Percentiles rank a stretch among this genome's conserved stretches.
Evolutionary conservation across 2,888 invertebrate genomes (phyloP).

Genomic region (Ennomos erosarius): DNA sequence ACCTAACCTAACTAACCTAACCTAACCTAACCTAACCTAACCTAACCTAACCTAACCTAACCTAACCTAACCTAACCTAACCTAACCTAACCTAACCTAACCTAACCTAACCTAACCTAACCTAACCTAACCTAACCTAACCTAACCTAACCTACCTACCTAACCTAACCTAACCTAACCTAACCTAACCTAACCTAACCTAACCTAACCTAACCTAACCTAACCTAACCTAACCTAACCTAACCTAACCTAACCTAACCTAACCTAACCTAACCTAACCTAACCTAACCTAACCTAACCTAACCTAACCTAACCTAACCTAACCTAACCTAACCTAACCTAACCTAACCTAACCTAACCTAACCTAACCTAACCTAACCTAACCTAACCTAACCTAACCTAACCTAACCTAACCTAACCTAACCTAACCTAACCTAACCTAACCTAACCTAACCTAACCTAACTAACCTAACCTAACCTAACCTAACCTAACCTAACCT

Average conservation of each 20-base stretch:
- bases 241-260: conserved; percentile 14
- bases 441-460: conserved; percentile 12
- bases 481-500: conserved; percentile 11
- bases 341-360: conserved; percentile 14
- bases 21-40: conserved; percentile 14
- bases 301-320: conserved; percentile 14
- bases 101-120: conserved; percentile 14
- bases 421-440: conserved; percentile 12
- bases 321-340: conserved; percentile 14
- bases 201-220: conserved; percentile 14
- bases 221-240: conserved; percentile 14
- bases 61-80: conserved; percentile 14
- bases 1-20: conserved; percentile 14
- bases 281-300: conserved; percentile 14
- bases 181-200: conserved; percentile 14
- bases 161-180: conserved; percentile 14
- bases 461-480: conserved; percentile 12
- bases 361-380: conserved; percentile 14
- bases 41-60: conserved; percentile 14
- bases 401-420: conserved; percentile 11
- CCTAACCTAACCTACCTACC: conserved; percentile 11
- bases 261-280: conserved; percentile 14
- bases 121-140: conserved; percentile 14
- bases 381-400: conserved; percentile 11
- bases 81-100: conserved; percentile 14